phyloP scores from a whole-genome alignment of 2,797 vertebrate genomes.

The Poeciliopsis gracilis region DNA sequence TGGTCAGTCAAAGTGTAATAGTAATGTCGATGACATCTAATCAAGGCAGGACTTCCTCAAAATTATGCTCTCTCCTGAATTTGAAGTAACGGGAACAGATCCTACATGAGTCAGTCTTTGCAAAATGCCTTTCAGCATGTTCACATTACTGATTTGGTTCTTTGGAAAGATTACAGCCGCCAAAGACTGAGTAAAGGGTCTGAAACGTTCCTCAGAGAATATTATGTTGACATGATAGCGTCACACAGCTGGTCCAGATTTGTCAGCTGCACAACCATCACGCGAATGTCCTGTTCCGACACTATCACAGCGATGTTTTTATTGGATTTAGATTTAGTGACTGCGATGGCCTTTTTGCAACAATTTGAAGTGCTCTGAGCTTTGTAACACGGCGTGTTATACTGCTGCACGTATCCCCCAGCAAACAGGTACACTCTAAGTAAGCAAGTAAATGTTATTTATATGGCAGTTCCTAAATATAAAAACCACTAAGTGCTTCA shows the following conservation, averaged over 20 bases:
- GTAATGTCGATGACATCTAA: background rate
- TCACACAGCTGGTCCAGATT: background rate
- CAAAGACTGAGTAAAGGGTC: background rate
- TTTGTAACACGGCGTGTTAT: background rate
- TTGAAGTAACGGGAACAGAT: background rate
- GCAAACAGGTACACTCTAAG: background rate
- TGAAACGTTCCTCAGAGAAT: background rate
- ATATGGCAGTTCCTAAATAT: background rate
- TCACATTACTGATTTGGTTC: background rate
- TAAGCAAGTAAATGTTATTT: background rate
- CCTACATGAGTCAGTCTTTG: background rate
- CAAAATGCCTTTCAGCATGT: background rate
- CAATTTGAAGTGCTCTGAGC: background rate
- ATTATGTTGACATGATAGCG: background rate
- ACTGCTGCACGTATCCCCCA: background rate
- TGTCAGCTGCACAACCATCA: background rate
- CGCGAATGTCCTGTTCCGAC: background rate
- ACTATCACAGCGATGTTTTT: background rate
- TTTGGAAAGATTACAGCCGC: background rate
- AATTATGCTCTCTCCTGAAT: background rate
- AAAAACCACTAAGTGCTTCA: background rate
- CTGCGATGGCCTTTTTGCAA: background rate
- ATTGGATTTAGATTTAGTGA: background rate
- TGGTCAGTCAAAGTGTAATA: background rate
- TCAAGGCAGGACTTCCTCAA: background rate